Evolutionary conservation across 1,140 invertebrate species (phyloP).

Genomic region (Drosophila ohnishii): DNA sequence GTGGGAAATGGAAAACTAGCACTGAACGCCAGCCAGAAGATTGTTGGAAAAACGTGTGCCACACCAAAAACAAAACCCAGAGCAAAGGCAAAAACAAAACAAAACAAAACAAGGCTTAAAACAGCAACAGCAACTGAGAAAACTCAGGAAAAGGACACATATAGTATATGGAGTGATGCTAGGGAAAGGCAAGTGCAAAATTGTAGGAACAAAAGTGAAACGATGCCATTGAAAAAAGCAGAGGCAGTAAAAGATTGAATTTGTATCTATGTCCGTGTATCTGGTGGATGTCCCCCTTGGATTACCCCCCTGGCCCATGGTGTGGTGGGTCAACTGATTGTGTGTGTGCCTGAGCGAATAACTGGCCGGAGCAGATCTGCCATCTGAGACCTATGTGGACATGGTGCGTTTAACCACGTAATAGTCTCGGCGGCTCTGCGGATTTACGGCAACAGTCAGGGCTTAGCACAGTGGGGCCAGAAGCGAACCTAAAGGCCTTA

Average conservation of each 20-base stretch:
- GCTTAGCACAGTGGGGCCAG: constrained; percentile 40
- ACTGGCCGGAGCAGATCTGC: constrained; percentile 41
- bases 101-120: constrained; percentile 33
- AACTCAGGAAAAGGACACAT: constrained; percentile 25
- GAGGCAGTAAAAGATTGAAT: constrained; percentile 62
- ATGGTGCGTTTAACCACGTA: constrained; percentile 64
- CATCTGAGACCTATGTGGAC: constrained; percentile 57
- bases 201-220: constrained; percentile 54
- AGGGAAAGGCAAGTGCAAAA: constrained; percentile 51
- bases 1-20: constrained; percentile 31
- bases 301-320: neutral
- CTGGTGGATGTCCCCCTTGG: constrained; percentile 1
- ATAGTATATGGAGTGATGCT: constrained; percentile 11
- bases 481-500: constrained; percentile 3
- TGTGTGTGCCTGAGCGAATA: constrained; percentile 57
- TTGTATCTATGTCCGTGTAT: constrained; percentile 55
- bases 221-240: constrained; percentile 50
- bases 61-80: constrained; percentile 46
- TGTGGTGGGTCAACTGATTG: constrained; percentile 44
- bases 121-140: constrained; percentile 24
- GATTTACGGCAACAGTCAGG: constrained; percentile 43
- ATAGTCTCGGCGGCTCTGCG: constrained; percentile 50
- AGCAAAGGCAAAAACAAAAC: constrained; percentile 1
- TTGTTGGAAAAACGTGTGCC: constrained; percentile 42
- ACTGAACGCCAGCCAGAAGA: constrained; percentile 21